phyloP scores from a whole-genome alignment of 2,113 vertebrate genomes.

The Xiphorhynchus elegans region DNA sequence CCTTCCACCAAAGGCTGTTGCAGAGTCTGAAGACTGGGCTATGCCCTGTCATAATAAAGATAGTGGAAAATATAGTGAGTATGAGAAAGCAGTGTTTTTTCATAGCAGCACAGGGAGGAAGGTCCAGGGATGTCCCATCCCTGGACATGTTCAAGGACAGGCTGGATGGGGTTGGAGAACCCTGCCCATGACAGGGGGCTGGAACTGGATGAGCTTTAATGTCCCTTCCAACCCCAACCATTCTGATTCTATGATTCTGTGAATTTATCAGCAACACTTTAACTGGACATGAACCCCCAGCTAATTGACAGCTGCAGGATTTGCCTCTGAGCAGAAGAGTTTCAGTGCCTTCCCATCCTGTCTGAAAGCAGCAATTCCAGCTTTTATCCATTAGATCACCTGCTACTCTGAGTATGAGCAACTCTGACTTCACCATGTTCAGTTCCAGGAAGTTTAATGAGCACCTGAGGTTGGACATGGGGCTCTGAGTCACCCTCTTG shows the following conservation, averaged over 20 bases:
- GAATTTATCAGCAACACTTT: background rate
- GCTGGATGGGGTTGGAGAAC: background rate
- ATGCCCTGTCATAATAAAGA: background rate
- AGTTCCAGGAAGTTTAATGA: background rate
- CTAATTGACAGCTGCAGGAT: background rate
- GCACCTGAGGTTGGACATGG: background rate
- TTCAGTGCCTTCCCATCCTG: background rate
- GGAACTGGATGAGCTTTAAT: background rate
- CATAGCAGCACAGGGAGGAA: background rate
- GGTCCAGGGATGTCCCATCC: background rate
- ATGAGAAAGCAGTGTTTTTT: background rate
- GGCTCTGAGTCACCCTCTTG: background rate
- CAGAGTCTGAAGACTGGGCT: background rate
- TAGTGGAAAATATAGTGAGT: too few relatives aligned
- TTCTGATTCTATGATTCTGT: background rate
- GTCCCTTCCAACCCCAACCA: background rate
- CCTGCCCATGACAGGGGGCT: background rate
- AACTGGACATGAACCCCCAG: background rate
- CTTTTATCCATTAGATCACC: background rate
- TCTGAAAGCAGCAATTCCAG: background rate
- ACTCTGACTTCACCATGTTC: background rate
- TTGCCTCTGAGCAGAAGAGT: background rate
- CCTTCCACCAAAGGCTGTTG: background rate
- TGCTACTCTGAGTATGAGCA: background rate
- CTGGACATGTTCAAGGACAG: background rate